Base-by-base conservation (phyloP, 2,888 invertebrate genomes). In the Allolobophora icterica region DNA sequence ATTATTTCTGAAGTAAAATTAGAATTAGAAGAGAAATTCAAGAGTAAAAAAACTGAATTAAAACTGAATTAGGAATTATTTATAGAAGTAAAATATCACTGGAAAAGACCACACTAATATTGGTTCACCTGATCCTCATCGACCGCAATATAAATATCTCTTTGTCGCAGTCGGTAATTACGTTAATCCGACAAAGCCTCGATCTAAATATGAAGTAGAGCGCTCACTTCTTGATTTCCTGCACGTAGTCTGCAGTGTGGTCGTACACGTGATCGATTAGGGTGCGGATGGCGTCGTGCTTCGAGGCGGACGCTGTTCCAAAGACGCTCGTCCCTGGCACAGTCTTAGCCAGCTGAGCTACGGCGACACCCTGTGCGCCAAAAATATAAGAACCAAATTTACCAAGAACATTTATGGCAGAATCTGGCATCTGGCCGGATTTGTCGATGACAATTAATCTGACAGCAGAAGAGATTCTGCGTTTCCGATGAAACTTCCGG, bases 291-390 rank as follows among this genome's bases (percentile, higher is more conserved):
- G 97, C 96, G 94, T 98, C 98, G 95, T 98, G 97, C 96, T 98
- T 98, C 94, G 96, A 96, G 95, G 97, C 97, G 90, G 98, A 97
- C 95, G 98, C 97, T 4, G 98, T 97, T 45, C 98, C 98, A 95
- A 97, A 97, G 91, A 98, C 96, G 24, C 97, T 97, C 89, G 98
- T 97, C 94, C 97, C 97, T 42, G 97, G 96, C 90, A 98, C 97
- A 0, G 97, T 97, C 95, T 97, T 97, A 92, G 97, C 97, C 93
- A 98, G 96, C 95, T 98, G 98, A 58, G 97, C 97, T 42, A 98
- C 96, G 1, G 98, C 98, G 96, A 97, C 97, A 89, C 98, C 98
- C 98, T 98, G 95, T 52, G 96, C 95, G 91, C 87, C 45, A 83
- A 52, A 89, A 52, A 91, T 89, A 40, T 8, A 2, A 42, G 21